Evolutionary conservation across 2,797 vertebrate genomes (phyloP), one percentile per base, ranked within the genome.

Genomic region (Huso huso): DNA sequence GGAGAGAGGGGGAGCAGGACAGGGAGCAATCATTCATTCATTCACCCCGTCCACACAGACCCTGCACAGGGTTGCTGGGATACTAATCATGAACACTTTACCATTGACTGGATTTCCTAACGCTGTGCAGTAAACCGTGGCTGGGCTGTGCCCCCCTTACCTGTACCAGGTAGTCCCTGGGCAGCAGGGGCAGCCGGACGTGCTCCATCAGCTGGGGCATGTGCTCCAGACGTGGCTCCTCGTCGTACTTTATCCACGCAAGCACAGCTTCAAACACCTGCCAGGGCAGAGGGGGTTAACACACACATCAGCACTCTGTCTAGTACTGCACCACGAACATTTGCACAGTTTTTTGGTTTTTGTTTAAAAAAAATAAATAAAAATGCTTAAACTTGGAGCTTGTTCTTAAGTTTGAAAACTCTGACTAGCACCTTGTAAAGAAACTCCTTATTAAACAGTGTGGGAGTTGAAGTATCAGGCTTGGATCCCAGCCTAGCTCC

Each of bases 181-280:
- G 92, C 64, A 98, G 81, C 10, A 98, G 89, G 7, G 96, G 96
- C 3, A 98, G 91, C 61, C 96, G 87, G 71, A 98, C 96, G 0
- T 97, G 93, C 75, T 98, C 95, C 95, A 98, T 97, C 64, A 98
- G 86, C 69, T 92, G 93, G 62, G 96, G 92, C 95, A 98, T 97
- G 85, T 92, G 81, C 75, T 95, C 93, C 61, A 97, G 81, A 62
- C 95, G 94, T 53, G 90, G 84, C 4, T 93, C 91, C 72, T 95
- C 92, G 74, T 98, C 92, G 0, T 95, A 87, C 79, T 97, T 98
- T 78, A 98, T 97, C 96, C 96, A 98, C 1, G 90, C 76, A 69
- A 98, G 90, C 86, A 98, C 94, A 0, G 95, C 93, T 83, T 98
- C 95, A 77, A 98, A 98, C 50, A 98, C 96, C 96, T 98, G 67